Evolutionary conservation across 1,140 invertebrate species (phyloP), one percentile per base, ranked within the genome.

Genomic region (Zaprionus vittiger): DNA sequence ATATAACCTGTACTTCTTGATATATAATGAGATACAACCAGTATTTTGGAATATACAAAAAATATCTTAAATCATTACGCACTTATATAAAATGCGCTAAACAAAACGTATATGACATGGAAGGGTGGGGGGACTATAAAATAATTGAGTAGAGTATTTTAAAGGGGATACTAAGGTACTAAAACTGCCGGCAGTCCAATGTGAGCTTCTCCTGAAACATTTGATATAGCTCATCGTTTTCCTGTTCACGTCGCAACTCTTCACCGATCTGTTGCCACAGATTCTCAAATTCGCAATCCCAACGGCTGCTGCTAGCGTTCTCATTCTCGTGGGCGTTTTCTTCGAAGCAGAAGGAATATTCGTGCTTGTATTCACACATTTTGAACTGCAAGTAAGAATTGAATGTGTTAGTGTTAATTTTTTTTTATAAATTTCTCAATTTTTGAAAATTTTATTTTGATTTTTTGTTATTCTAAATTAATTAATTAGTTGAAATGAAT

Each of bases 311-410:
- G 2, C 54, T 63, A 34, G 77, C 54, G 41, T 91, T 34, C 31
- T 34, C 84, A 22, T 44, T 70, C 0, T 91, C 82, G 52, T 74
- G 69, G 63, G 47, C 34, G 56, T 65, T 73, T 44, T 91, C 91
- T 12, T 91, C 87, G 59, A 83, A 91, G 5, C 55, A 52, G 37
- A 87, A 91, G 9, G 81, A 84, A 55, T 91, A 87, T 31, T 91
- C 91, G 22, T 56, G 63, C 59, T 87, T 73, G 67, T 83, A 81
- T 52, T 90, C 85, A 54, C 85, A 90, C 84, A 89, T 89, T 41
- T 37, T 17, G 24, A 67, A 20, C 73, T 80, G 57, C 17, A 83
- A 75, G 1, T 20, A 26, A 9, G 20, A 55, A 66, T 20, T 17
- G 4, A 57, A 44, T 17, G n/a, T 28, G 3, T 55, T 38, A 66